Conservation (phyloP, 2,113 vertebrate species). For the Stictonetta naevosa region DNA sequence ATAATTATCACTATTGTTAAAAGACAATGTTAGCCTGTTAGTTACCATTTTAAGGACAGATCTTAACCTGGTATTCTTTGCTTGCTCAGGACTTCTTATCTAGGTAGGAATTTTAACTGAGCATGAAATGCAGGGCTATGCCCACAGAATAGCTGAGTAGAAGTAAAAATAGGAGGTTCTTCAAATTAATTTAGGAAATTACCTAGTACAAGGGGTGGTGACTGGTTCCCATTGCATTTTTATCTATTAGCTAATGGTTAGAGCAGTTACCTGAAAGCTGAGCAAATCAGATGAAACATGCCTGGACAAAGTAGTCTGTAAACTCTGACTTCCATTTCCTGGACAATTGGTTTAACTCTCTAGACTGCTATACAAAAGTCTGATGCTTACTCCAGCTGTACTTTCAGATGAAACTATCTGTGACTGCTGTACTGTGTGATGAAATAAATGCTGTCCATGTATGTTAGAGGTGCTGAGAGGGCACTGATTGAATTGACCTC, state of each 20-base stretch:
- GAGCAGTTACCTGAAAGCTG: background rate
- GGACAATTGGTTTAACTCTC: slow-evolving; percentile 14
- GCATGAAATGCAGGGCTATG: background rate
- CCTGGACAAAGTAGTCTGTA: background rate
- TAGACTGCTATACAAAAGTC: background rate
- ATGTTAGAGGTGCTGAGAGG: background rate
- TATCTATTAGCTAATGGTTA: background rate
- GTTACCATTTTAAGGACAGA: background rate
- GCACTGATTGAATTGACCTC: background rate
- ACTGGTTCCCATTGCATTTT: background rate
- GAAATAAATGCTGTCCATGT: slow-evolving; percentile 39
- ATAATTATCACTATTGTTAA: background rate
- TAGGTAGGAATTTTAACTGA: background rate
- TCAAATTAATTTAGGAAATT: background rate
- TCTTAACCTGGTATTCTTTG: background rate
- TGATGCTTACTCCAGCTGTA: slow-evolving; percentile 59
- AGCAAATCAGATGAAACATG: background rate
- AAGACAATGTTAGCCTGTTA: background rate
- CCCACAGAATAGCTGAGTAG: background rate
- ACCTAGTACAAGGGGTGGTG: background rate
- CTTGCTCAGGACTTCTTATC: background rate
- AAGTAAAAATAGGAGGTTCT: background rate
- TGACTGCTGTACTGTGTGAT: slow-evolving; percentile 1
- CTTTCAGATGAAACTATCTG: slow-evolving; percentile 31
- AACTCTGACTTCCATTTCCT: slow-evolving; percentile 26